Evolutionary conservation across 1,140 invertebrate genomes (phyloP).

Genomic region (Pinna nobilis): DNA sequence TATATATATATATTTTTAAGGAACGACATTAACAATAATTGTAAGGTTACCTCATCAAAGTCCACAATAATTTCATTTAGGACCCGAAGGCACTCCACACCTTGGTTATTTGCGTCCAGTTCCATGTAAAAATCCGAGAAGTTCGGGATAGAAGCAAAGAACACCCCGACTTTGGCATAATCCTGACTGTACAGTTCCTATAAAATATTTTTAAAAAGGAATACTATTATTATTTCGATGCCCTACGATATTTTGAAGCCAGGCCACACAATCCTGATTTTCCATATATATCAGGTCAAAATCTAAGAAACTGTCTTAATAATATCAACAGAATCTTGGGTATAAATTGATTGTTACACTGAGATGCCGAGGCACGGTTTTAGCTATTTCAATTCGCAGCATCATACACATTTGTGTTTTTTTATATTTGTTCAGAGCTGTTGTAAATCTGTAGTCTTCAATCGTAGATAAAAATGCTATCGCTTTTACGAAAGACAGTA

Average conservation of each 20-base stretch:
- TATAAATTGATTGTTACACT: background rate
- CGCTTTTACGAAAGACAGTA: no score
- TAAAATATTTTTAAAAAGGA: constrained; percentile 13
- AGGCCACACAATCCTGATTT: no score
- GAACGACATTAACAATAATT: background rate
- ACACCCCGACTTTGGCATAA: constrained; percentile 92
- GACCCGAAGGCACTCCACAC: constrained; percentile 93
- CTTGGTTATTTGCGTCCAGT: constrained; percentile 90
- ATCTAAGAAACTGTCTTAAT: no score
- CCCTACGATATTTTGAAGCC: no score
- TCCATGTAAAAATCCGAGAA: constrained; percentile 98
- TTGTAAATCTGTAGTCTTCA: no score
- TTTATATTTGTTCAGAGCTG: no score
- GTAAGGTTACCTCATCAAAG: constrained; percentile 83
- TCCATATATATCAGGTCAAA: no score
- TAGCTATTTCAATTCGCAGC: no score
- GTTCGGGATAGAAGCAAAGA: constrained; percentile 96
- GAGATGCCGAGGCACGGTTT: no score
- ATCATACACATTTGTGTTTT: no score
- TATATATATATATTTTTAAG: background rate
- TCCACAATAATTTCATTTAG: constrained; percentile 99
- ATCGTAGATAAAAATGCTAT: no score
- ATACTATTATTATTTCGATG: background rate
- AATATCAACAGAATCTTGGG: background rate
- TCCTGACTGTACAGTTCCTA: constrained; percentile 96